phyloP scores from a whole-genome alignment of 1,140 invertebrate species.

The Aphidius gifuensis region DNA sequence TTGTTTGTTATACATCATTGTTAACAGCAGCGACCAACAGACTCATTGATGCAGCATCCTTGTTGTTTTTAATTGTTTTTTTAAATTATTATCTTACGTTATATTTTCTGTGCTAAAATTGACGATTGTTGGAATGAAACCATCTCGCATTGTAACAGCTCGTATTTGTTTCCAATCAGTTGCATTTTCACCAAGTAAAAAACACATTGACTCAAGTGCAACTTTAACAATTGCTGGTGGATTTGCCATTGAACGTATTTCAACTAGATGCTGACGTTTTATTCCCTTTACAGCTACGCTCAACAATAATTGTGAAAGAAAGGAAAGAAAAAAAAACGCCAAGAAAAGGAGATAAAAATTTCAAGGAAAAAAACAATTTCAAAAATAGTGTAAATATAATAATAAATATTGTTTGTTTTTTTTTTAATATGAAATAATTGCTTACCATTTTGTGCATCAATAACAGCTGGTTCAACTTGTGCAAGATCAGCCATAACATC shows the following conservation, averaged over 20 bases:
- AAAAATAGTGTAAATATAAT: not conserved
- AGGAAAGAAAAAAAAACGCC: slow-evolving; percentile 1
- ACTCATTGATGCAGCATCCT: not conserved
- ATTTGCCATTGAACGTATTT: slow-evolving; percentile 92
- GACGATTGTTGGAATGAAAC: slow-evolving; percentile 97
- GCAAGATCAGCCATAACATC: slow-evolving; percentile 93
- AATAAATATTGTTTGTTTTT: no score
- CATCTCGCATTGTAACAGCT: slow-evolving; percentile 91
- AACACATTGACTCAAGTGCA: slow-evolving; percentile 93
- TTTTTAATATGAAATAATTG: not conserved
- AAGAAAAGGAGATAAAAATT: not conserved
- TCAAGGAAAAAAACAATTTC: not conserved
- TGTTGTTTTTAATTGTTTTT: not conserved
- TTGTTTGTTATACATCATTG: slow-evolving; percentile 18
- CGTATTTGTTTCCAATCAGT: slow-evolving; percentile 94
- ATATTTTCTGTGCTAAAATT: slow-evolving; percentile 95
- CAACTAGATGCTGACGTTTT: slow-evolving; percentile 93
- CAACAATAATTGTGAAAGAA: slow-evolving; percentile 19
- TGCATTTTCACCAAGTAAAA: slow-evolving; percentile 85
- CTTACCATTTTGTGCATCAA: slow-evolving; percentile 94
- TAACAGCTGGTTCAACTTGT: slow-evolving; percentile 96
- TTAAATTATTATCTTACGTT: slow-evolving; percentile 73
- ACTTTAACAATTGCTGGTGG: slow-evolving; percentile 90
- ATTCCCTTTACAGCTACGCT: slow-evolving; percentile 89
- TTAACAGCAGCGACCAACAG: not conserved